These are phyloP conservation scores for Microhierax caerulescens DNA, from an alignment of 2,797 vertebrate species.

Conservation along the genomic window DNA sequence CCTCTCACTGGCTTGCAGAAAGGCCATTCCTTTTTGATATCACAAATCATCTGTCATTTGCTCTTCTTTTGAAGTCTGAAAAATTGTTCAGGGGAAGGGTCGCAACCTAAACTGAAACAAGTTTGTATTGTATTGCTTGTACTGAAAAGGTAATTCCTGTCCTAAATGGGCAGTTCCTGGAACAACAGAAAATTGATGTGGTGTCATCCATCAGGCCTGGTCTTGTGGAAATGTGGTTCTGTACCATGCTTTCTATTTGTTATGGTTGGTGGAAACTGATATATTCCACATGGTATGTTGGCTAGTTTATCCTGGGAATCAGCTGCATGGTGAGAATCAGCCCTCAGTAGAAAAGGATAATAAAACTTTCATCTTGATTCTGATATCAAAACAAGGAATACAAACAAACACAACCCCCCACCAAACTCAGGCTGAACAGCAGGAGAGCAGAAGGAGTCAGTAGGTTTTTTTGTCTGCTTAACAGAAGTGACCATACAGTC, in stretches of 20 bases:
- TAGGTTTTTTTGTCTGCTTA: conserved; percentile 3
- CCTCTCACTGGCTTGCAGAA: neutral
- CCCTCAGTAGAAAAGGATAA: neutral
- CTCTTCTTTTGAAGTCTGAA: neutral
- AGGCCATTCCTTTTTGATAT: neutral
- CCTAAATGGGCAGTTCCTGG: neutral
- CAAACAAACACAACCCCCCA: neutral
- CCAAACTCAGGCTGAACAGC: neutral
- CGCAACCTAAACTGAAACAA: neutral
- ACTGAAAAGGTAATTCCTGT: neutral
- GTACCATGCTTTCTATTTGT: neutral
- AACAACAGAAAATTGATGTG: neutral
- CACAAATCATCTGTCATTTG: neutral
- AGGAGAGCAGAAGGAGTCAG: neutral
- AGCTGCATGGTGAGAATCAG: neutral
- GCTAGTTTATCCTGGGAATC: neutral
- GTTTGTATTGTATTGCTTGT: neutral
- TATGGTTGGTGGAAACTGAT: neutral
- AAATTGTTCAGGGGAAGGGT: neutral
- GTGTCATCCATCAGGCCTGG: neutral
- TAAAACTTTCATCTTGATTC: neutral
- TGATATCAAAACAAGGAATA: conserved; percentile 7
- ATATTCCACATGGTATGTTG: neutral
- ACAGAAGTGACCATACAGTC: neutral
- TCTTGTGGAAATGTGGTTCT: neutral